Evolutionary conservation across 1,140 invertebrate species (phyloP).

Genomic region (Aphaenogaster ashmeadi): DNA sequence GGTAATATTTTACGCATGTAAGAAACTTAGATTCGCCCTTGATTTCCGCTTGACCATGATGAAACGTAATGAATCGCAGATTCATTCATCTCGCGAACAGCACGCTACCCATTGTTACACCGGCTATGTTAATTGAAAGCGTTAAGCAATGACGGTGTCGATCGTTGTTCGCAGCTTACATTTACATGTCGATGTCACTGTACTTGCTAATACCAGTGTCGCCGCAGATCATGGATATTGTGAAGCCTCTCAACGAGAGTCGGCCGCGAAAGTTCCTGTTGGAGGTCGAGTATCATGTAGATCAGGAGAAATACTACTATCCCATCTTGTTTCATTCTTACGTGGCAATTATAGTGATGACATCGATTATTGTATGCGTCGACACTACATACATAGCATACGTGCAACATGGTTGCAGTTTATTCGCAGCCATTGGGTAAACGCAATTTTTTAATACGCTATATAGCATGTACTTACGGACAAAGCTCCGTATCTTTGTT

Average conservation of each 20-base stretch:
- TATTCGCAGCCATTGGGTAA: conserved; percentile 38
- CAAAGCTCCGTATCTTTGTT: neutral
- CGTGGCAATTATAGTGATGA: neutral
- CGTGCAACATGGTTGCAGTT: conserved; percentile 20
- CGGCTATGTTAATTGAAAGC: neutral
- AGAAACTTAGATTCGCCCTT: neutral
- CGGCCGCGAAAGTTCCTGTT: neutral
- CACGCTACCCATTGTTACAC: neutral
- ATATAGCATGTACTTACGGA: neutral
- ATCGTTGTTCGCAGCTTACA: conserved; percentile 19
- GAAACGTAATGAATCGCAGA: neutral
- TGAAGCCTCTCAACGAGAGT: conserved; percentile 13
- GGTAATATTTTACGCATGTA: conserved; percentile 24
- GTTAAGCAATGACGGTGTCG: neutral
- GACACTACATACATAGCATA: conserved; percentile 23
- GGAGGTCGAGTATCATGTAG: neutral
- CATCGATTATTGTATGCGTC: neutral
- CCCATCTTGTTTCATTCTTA: conserved; percentile 17
- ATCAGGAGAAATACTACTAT: conserved; percentile 28
- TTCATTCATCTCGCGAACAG: neutral
- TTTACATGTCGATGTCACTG: neutral
- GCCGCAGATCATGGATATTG: conserved; percentile 7
- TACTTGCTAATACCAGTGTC: neutral
- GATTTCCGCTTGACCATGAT: neutral
- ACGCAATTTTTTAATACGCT: neutral